Conservation (phyloP, 2,888 invertebrate species). For the Euphydryas editha region DNA sequence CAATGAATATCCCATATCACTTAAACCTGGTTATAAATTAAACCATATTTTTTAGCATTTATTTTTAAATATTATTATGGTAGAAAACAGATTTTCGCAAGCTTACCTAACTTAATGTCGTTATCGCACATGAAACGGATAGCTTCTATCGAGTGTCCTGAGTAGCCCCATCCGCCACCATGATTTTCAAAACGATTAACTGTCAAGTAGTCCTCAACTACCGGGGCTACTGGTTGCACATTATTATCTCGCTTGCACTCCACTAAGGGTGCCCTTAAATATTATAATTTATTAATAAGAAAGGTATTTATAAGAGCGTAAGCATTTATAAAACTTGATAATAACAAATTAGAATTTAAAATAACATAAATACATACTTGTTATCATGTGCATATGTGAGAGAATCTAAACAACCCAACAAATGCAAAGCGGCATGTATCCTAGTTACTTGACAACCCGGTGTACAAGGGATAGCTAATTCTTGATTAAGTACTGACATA, state of each 20-base stretch:
- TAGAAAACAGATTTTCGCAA: too few species aligned
- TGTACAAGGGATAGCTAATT: constrained; percentile 90
- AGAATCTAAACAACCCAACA: constrained; percentile 95
- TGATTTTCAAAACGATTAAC: constrained; percentile 97
- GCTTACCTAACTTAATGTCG: constrained; percentile 90
- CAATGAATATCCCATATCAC: too few species aligned
- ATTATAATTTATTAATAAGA: background rate
- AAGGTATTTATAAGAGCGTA: too few species aligned
- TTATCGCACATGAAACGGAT: constrained; percentile 97
- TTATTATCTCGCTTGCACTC: constrained; percentile 65
- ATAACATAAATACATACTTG: constrained; percentile 64
- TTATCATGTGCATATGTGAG: constrained; percentile 91
- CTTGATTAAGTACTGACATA: constrained; percentile 89
- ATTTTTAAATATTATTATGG: too few species aligned
- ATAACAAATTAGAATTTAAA: background rate
- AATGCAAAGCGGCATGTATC: constrained; percentile 94
- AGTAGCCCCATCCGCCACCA: constrained; percentile 99
- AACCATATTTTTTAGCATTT: too few species aligned
- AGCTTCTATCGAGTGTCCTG: constrained; percentile 97
- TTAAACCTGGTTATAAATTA: too few species aligned
- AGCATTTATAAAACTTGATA: background rate
- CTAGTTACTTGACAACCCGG: constrained; percentile 88
- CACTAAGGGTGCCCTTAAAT: constrained; percentile 56
- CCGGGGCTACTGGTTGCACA: constrained; percentile 60
- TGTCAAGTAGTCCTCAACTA: constrained; percentile 91